Base-by-base conservation (phyloP, 2,113 vertebrate genomes). In the Scortum barcoo region DNA sequence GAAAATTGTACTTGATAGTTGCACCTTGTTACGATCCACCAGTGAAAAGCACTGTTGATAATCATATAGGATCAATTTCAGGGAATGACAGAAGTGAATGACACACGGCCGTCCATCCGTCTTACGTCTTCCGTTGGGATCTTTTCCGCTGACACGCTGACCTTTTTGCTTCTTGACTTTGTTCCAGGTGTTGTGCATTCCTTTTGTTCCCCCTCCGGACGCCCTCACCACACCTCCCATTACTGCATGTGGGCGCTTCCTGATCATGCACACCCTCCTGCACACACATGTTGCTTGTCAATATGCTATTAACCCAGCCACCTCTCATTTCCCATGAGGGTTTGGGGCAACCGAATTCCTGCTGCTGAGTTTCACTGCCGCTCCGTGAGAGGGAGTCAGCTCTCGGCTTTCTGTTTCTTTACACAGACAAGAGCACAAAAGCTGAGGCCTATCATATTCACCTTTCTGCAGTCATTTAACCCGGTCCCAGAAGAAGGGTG, bases 251-350 rank as follows among this genome's bases (percentile, higher is more conserved):
- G 81, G 87, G 86, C 70, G 30, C 80, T 86, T 92, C 91, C 90
- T 87, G 85, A 20, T 85, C 83, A 80, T n/a, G 46, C 72, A 80
- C 81, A 71, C 85, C 50, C 76, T 81, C 76, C 77, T 48, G 65
- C 75, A 36, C 33, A 36, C 33, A 36, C 78, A 61, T 77, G 72
- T 87, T 58, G 67, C 84, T 74, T 87, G 89, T 91, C 87, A 86
- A 38, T 84, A 72, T 13, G 58, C 72, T 76, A 54, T 91, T 91
- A 89, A 92, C 85, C 87, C 30, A 14, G 50, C 48, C 85, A 83
- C 75, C 88, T 84, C 72, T 85, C 77, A 62, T 65, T 88, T 91
- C 92, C 86, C 84, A 84, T 88, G 86, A 90, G 89, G 89, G 86
- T 86, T 67, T 2, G 58, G 42, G 76, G 80, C 40, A 17, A 26